Evolutionary conservation across 2,888 invertebrate genomes (phyloP), one percentile per base, ranked within the genome.

Genomic region (Eucera pruinosa): DNA sequence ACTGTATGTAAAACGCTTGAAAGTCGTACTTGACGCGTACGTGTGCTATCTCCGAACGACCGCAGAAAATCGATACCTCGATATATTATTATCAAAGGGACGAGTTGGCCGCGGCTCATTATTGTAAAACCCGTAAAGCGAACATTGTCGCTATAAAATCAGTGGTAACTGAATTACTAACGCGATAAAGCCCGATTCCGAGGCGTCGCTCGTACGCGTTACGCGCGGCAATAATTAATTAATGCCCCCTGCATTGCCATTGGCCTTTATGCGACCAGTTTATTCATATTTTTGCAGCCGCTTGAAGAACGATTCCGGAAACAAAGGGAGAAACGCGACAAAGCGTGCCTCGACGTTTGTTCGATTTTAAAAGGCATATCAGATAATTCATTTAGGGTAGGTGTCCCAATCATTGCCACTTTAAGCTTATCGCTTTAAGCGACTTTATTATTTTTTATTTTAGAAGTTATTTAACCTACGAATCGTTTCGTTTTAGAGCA

Each of bases 51-150:
- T 11, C 23, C 27, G 48, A 27, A 13, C 47, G 11, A 48, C 1
- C n/a, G 36, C 15, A 9, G 13, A 23, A 2, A 33, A 76, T 75
- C 76, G 70, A 83, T 78, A 81, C 61, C 54, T 58, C 62, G 66
- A 73, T 76, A 75, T 81, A 81, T 83, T 83, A 81, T 83, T 81
- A 76, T 74, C 70, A 62, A 39, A 68, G 50, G 54, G n/a, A 27
- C 48, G 47, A 74, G 67, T 68, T 60, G 48, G 70, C 50, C 15
- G 43, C 18, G 57, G 45, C 47, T 83, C 71, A 64, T 81, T 71
- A 81, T 70, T 72, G 78, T 70, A 81, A 70, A 78, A 33, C 62
- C 43, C 30, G 33, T n/a, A n/a, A n/a, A n/a, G 57, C 23, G 58
- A 82, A 74, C 71, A 68, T 62, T 58, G 75, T 33, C 50, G 67